Evolutionary conservation across 2,888 invertebrate genomes (phyloP).

Genomic region (Apoda limacodes): DNA sequence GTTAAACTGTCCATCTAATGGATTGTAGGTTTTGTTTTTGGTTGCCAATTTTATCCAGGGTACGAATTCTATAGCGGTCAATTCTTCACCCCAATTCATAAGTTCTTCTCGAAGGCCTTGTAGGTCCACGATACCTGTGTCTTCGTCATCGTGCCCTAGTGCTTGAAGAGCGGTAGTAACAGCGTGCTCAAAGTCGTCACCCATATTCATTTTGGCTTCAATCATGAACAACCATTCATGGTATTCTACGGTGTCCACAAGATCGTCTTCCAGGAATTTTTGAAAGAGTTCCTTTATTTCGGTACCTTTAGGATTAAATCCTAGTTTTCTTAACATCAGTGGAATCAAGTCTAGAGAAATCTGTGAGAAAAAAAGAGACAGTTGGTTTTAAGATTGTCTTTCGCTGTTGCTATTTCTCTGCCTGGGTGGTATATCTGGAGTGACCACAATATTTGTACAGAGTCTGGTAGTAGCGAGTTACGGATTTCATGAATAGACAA

Average conservation of each 20-base stretch:
- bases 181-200: conserved; percentile 48
- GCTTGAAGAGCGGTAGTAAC: conserved; percentile 46
- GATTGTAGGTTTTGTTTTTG: conserved; percentile 44
- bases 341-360: conserved; percentile 38
- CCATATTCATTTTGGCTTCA: conserved; percentile 54
- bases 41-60: conserved; percentile 42
- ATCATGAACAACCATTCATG: conserved; percentile 55
- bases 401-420: too few species aligned
- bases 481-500: too few species aligned
- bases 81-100: conserved; percentile 49
- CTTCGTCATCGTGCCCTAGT: conserved; percentile 46
- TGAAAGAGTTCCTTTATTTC: conserved; percentile 38
- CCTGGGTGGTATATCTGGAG: too few species aligned
- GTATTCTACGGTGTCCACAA: conserved; percentile 49
- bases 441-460: too few species aligned
- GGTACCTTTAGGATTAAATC: conserved; percentile 52
- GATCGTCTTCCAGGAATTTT: conserved; percentile 50
- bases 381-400: too few species aligned
- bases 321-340: conserved; percentile 47
- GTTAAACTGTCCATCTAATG: conserved; percentile 35
- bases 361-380: conserved; percentile 23
- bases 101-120: conserved; percentile 42
- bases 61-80: conserved; percentile 44
- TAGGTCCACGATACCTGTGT: conserved; percentile 39
- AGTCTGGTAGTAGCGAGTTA: too few species aligned